phyloP scores from a whole-genome alignment of 2,888 invertebrate genomes.

The Drosophila ustulata region DNA sequence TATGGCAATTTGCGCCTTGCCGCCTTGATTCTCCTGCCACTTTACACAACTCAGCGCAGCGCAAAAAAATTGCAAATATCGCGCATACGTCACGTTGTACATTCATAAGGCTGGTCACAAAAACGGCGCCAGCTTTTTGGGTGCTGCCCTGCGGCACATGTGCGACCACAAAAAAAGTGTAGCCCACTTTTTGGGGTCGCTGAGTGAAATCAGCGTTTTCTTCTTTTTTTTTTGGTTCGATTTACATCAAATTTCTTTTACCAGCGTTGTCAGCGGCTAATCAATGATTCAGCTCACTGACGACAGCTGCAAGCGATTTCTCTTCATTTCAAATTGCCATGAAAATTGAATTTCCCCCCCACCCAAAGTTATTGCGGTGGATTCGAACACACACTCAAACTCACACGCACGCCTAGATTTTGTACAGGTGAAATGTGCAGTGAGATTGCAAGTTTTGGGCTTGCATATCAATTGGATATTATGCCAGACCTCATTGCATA shows the following conservation, averaged over 20 bases:
- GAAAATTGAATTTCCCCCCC: constrained; percentile 61
- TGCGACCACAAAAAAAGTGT: constrained; percentile 5
- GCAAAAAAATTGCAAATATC: constrained; percentile 42
- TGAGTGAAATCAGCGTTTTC: constrained; percentile 8
- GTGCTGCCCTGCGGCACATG: constrained; percentile 8
- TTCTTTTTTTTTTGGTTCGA: constrained; percentile 1
- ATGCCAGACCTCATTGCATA: constrained; percentile 30
- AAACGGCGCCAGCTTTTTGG: constrained; percentile 19
- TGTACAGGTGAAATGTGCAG: constrained; percentile 38
- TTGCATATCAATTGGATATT: constrained; percentile 45
- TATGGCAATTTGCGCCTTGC: constrained; percentile 56
- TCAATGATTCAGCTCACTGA: constrained; percentile 34
- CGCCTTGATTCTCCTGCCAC: neutral
- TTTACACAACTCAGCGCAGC: constrained; percentile 4
- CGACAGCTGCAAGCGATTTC: constrained; percentile 47
- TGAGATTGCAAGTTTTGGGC: constrained; percentile 54
- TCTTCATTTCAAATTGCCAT: constrained; percentile 51
- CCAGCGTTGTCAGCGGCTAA: constrained; percentile 36
- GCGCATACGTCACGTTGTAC: constrained; percentile 47
- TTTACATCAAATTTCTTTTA: constrained; percentile 30
- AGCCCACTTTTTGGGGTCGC: constrained; percentile 24
- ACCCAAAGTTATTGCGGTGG: constrained; percentile 32
- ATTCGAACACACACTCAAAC: constrained; percentile 6
- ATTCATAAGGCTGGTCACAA: constrained; percentile 23
- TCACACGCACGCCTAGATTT: neutral